Evolutionary conservation across 2,888 invertebrate genomes (phyloP).

Genomic region (Acanthosepion lycidas): DNA sequence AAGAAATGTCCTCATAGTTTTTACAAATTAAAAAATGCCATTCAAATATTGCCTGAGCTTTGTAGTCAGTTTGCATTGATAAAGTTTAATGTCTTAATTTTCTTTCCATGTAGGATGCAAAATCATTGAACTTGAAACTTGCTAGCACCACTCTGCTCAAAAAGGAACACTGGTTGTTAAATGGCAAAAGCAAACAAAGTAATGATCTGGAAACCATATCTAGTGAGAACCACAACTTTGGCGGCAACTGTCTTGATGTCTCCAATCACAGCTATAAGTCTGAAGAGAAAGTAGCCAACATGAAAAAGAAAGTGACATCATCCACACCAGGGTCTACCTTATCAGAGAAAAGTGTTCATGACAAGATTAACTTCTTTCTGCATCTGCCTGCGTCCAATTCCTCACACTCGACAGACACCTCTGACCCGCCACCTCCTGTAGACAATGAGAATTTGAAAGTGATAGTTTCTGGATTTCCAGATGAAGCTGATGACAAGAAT

Average conservation of each 20-base stretch:
- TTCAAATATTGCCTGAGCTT: neutral
- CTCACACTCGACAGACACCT: neutral
- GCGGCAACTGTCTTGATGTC: neutral
- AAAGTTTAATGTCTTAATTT: neutral
- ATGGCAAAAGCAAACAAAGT: neutral
- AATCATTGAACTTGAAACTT: conserved; percentile 13
- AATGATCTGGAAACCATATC: neutral
- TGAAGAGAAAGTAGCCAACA: neutral
- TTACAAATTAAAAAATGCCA: neutral
- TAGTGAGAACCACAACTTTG: neutral
- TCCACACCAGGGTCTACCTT: neutral
- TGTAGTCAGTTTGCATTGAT: neutral
- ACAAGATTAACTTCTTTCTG: neutral
- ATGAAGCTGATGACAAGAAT: conserved; percentile 18
- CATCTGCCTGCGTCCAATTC: neutral
- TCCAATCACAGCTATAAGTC: neutral
- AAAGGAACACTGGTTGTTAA: conserved; percentile 24
- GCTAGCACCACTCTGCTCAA: neutral
- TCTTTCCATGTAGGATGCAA: neutral
- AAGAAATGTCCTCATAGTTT: too few relatives aligned
- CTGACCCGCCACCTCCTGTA: neutral
- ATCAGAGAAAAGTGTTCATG: neutral
- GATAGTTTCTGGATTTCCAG: neutral
- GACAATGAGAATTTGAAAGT: neutral
- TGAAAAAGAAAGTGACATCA: neutral